phyloP scores from a whole-genome alignment of 2,888 invertebrate genomes.

The Beris chalybata region DNA sequence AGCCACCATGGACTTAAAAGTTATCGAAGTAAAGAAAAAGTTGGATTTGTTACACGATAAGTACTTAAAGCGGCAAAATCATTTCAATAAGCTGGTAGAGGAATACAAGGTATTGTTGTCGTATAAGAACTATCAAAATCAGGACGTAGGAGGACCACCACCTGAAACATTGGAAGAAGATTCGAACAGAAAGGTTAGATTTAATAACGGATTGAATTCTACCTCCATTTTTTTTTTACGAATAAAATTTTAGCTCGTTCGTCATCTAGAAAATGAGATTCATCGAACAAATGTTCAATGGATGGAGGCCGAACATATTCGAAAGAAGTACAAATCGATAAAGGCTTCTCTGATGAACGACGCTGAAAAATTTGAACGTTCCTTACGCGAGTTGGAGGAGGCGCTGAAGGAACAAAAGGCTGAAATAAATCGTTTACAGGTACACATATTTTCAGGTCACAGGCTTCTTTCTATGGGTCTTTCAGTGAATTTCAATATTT shows the following conservation, averaged over 20 bases:
- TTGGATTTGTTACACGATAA: conserved; percentile 73
- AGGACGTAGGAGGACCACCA: conserved; percentile 51
- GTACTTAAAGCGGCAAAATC: conserved; percentile 64
- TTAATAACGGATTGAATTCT: neutral
- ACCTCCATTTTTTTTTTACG: neutral
- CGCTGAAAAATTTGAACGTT: conserved; percentile 73
- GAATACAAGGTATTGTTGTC: conserved; percentile 65
- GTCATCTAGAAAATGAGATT: conserved; percentile 77
- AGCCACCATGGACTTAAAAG: conserved; percentile 67
- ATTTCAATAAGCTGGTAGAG: conserved; percentile 61
- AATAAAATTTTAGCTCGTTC: conserved; percentile 58
- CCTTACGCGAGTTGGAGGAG: conserved; percentile 69
- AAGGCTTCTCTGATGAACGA: conserved; percentile 70
- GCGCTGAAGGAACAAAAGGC: conserved; percentile 67
- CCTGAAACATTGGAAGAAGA: conserved; percentile 58
- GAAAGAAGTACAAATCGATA: conserved; percentile 75
- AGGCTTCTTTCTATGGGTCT: no score
- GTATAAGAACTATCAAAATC: conserved; percentile 60
- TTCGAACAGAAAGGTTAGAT: conserved; percentile 67
- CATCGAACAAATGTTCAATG: conserved; percentile 79
- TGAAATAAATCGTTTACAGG: conserved; percentile 76
- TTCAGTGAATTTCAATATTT: no score
- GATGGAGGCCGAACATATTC: conserved; percentile 78
- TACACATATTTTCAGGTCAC: conserved; percentile 42
- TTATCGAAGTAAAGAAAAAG: conserved; percentile 69